Base-by-base conservation (phyloP, 2,113 vertebrate species). In the Oryctolagus cuniculus region DNA sequence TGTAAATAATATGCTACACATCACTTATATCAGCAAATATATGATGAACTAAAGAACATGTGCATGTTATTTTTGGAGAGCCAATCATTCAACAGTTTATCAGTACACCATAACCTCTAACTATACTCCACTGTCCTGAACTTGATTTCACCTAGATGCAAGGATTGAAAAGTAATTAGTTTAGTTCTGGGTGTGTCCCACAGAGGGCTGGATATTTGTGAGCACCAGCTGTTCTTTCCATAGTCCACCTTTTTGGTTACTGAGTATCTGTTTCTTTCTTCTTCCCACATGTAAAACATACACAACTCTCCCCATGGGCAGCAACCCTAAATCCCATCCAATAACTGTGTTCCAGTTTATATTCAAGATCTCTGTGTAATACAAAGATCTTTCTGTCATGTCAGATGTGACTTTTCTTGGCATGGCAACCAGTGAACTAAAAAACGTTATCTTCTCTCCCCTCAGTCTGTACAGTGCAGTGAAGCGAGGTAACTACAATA, bases 1-100 rank as follows among this genome's bases (percentile, higher is more conserved):
- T 58, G 9, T 83, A 77, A 95, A 70, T 38, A 91, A 93, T 67
- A 19, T 81, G 27, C 63, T 78, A 61, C n/a, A 11, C 31, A 36
- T 73, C 16, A 34, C 69, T 92, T 84, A 75, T 80, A 73, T 80
- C 24, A 75, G 10, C 34, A 87, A 58, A 58, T 75, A 49, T 90
- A 44, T 85, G 61, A 77, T 81, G 36, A 67, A 84, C 36, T 51
- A 25, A 84, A 69, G 29, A 51, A 24, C 6, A 49, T 16, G 69
- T 63, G 13, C 31, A 27, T 34, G n/a, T 44, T 89, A 11, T 89
- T 73, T 87, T 92, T 29, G 44, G 72, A 88, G 61, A 77, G 17
- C 44, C 16, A 27, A 6, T 31, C 80, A 44, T 58, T 91, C 78
- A 89, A 82, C 51, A n/a, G 55, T 67, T 81, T 67, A 31, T 36